Percentiles rank a stretch among this genome's conserved stretches.
These are phyloP conservation scores for Agrilus planipennis DNA, from an alignment of 1,140 invertebrate genomes.

Conservation along the genomic window DNA sequence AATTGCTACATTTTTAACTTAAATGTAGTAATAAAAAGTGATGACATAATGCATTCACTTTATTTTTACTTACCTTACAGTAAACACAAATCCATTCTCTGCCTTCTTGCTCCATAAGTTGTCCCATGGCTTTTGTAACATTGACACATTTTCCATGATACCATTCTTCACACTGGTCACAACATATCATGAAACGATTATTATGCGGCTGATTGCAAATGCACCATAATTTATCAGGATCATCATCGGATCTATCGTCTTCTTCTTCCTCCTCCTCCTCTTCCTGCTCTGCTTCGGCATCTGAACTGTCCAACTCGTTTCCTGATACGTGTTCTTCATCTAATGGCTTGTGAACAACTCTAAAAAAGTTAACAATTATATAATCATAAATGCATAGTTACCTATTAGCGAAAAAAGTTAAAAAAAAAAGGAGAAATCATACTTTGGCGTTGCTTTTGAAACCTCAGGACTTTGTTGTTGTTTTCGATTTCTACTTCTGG, in stretches of 20 bases:
- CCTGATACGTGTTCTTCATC: slow-evolving; percentile 32
- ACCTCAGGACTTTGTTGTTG: slow-evolving; percentile 11
- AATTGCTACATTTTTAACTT: too few species aligned
- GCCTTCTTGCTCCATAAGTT: slow-evolving; percentile 80
- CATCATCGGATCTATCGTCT: slow-evolving; percentile 59
- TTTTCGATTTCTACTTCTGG: slow-evolving; percentile 40
- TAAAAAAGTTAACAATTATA: not conserved
- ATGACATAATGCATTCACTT: slow-evolving; percentile 1
- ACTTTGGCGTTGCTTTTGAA: not conserved
- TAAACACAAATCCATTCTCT: slow-evolving; percentile 86
- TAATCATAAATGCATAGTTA: not conserved
- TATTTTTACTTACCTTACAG: slow-evolving; percentile 51
- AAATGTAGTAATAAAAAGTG: too few species aligned
- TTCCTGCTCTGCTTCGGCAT: too few species aligned
- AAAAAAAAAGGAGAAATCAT: not conserved
- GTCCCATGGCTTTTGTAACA: slow-evolving; percentile 79
- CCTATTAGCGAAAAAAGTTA: not conserved
- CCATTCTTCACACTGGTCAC: slow-evolving; percentile 93
- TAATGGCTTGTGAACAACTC: slow-evolving; percentile 17
- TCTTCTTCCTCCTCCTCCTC: slow-evolving; percentile 20
- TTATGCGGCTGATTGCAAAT: slow-evolving; percentile 91
- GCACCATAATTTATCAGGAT: slow-evolving; percentile 90
- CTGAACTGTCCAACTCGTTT: slow-evolving; percentile 28
- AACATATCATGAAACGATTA: slow-evolving; percentile 96
- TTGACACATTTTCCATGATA: slow-evolving; percentile 92